Evolutionary conservation across 2,888 invertebrate species (phyloP).

Genomic region (Desoria tigrina): DNA sequence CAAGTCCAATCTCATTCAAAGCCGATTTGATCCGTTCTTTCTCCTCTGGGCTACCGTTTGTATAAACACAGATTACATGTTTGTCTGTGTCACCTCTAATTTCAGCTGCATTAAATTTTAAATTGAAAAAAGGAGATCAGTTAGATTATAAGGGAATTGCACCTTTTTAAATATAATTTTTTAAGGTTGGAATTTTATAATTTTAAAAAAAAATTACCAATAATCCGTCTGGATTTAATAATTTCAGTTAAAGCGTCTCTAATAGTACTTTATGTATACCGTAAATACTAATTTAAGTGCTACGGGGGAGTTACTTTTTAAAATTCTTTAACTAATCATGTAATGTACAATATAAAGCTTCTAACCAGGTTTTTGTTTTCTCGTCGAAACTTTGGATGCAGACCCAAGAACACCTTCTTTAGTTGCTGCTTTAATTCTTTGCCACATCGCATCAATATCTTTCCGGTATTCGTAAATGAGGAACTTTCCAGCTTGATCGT

Average conservation of each 20-base stretch:
- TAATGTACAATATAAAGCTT: not conserved
- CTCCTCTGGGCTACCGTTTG: not conserved
- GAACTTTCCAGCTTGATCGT: not conserved
- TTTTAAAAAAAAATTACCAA: no score
- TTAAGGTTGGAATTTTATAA: no score
- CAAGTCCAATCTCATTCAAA: constrained; percentile 4
- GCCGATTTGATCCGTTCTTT: not conserved
- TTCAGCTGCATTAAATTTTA: no score
- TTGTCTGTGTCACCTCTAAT: not conserved
- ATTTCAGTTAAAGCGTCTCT: no score
- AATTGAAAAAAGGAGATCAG: no score
- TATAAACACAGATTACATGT: constrained; percentile 9
- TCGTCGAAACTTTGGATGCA: constrained; percentile 3
- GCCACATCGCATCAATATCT: constrained; percentile 3
- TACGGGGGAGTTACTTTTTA: no score
- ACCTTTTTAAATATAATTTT: no score
- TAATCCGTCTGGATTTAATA: no score
- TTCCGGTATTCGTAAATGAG: constrained; percentile 4
- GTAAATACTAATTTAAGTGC: no score
- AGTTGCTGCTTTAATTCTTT: constrained; percentile 2
- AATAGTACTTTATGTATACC: no score
- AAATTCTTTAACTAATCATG: not conserved
- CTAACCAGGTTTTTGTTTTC: constrained; percentile 7
- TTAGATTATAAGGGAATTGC: no score
- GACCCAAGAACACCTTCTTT: not conserved